Evolutionary conservation across 2,113 vertebrate species (phyloP).

Genomic region (Mungos mungo): DNA sequence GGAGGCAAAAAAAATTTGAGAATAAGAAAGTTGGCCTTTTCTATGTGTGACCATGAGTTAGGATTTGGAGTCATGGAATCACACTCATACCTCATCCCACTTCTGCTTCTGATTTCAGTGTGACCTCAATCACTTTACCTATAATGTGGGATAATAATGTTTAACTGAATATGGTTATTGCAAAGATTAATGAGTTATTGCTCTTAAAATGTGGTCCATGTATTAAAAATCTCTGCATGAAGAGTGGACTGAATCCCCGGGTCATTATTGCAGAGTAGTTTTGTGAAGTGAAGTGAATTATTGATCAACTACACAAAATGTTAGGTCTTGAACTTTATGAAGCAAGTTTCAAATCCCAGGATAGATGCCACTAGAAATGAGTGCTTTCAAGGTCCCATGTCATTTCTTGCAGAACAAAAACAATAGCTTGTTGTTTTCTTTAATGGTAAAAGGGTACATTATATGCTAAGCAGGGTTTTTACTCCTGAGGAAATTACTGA

Average conservation of each 20-base stretch:
- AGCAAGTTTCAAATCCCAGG: conserved; percentile 47
- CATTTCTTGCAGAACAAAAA: background rate
- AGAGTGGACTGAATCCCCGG: background rate
- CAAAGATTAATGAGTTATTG: conserved; percentile 46
- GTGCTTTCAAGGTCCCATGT: background rate
- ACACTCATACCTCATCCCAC: conserved; percentile 25
- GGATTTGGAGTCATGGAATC: background rate
- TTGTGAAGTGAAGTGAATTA: conserved; percentile 42
- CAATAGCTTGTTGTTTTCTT: background rate
- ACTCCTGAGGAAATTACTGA: background rate
- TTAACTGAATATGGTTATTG: conserved; percentile 55
- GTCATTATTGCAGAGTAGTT: conserved; percentile 1
- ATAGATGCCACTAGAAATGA: background rate
- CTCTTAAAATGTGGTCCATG: conserved; percentile 49
- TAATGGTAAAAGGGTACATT: background rate
- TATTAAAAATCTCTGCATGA: conserved; percentile 38
- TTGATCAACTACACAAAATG: conserved; percentile 24
- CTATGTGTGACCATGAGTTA: conserved; percentile 6
- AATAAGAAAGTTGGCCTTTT: conserved; percentile 42
- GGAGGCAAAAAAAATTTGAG: background rate
- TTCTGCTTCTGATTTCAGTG: conserved; percentile 32
- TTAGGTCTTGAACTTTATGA: conserved; percentile 43
- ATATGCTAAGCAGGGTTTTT: background rate
- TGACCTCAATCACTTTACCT: conserved; percentile 62
- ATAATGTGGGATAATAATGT: conserved; percentile 59